A percentile compares a stretch with the other conserved stretches of the same genome.
These are phyloP conservation scores for Melanophora roralis DNA, from an alignment of 2,888 invertebrate species.

Conservation along the genomic window DNA sequence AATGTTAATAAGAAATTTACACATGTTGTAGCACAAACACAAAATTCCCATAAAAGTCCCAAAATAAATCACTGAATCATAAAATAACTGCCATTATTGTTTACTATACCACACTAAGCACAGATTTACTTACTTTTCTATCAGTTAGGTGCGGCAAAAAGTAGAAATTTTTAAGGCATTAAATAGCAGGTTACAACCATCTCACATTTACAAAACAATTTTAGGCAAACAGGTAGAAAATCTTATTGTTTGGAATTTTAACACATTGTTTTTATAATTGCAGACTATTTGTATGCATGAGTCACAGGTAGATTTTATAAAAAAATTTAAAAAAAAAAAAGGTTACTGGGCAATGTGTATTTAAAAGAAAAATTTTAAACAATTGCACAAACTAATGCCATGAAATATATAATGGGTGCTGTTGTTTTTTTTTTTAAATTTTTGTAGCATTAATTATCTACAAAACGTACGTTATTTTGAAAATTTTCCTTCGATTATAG, in stretches of 20 bases:
- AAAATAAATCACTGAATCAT: not conserved
- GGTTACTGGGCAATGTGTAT: no score
- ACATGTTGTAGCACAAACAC: not conserved
- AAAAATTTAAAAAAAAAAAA: no score
- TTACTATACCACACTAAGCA: not conserved
- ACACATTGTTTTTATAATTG: not conserved
- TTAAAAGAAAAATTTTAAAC: no score
- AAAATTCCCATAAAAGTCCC: no score
- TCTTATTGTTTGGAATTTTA: not conserved
- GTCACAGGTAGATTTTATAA: constrained; percentile 21
- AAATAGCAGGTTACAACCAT: not conserved
- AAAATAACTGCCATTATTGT: not conserved
- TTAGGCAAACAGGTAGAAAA: constrained; percentile 19
- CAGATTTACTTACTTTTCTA: not conserved
- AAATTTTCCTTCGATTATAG: no score
- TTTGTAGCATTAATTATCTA: no score
- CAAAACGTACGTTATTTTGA: no score
- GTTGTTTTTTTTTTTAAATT: not conserved
- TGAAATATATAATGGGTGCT: not conserved
- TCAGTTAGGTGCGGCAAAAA: not conserved
- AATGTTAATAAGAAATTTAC: no score
- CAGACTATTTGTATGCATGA: not conserved
- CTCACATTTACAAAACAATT: not conserved
- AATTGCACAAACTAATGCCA: not conserved
- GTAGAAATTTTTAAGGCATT: no score